Evolutionary conservation across 2,888 invertebrate genomes (phyloP), one percentile per base, ranked within the genome.

Genomic region (Dione vanillae): DNA sequence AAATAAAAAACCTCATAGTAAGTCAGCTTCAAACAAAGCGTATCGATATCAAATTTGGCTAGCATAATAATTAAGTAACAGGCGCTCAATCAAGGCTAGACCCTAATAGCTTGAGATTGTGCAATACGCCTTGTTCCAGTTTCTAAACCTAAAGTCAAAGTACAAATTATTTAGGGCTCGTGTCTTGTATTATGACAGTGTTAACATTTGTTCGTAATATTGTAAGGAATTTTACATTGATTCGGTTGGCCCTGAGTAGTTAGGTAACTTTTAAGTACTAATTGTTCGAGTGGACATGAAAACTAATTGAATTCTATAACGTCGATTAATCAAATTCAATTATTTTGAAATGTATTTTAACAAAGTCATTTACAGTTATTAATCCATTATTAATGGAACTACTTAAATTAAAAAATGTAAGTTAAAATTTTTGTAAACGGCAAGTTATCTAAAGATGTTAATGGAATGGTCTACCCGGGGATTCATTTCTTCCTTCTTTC

Each of bases 11-110:
- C 2, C 27, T 27, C 27, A 5, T 43, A 16, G 14, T 20, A 12
- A 12, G 10, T 62, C 58, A n/a, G 27, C 68, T 67, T 43, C 64
- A 75, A 74, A 75, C 73, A 76, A 75, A 74, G 72, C 73, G 81
- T 78, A 70, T 74, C 73, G 74, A 73, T 70, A 75, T 75, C 69
- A 76, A 76, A 83, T 92, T 93, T 83, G 92, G 92, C 88, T 87
- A 76, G 92, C 89, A 93, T 91, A 89, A 90, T 93, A 93, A 93
- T 93, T 92, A 92, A 93, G 92, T 92, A 92, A 92, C 92, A 85
- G 92, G 91, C 92, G 80, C 81, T 82, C 83, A 77, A 83, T 86
- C 92, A 92, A 92, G 92, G 92, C 83, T 82, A 82, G 86, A 89
- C 88, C 91, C 90, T 91, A 91, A 91, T 90, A 85, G 86, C 79